Conservation (phyloP, 1,140 invertebrate species). For the Thaumetopoea pityocampa region DNA sequence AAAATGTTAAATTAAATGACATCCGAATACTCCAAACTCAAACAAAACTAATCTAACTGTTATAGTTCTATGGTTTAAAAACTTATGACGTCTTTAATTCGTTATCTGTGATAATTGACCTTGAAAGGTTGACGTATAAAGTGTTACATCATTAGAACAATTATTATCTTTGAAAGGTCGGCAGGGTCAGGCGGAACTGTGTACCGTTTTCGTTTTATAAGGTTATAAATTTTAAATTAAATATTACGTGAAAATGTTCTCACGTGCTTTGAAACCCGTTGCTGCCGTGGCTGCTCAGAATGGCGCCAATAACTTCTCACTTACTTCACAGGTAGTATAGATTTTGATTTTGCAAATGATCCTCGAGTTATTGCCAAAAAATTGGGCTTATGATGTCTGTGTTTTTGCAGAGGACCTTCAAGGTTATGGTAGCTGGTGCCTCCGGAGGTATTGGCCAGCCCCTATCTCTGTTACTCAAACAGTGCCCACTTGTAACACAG, state of each 20-base stretch:
- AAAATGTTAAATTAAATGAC: too few species aligned
- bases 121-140: not conserved
- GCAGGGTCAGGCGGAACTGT: constrained; percentile 50
- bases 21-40: too few species aligned
- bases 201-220: constrained; percentile 24
- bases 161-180: constrained; percentile 65
- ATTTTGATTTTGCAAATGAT: constrained; percentile 5
- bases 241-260: constrained; percentile 70
- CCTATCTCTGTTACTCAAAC: constrained; percentile 95
- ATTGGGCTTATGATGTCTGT: not conserved
- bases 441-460: constrained; percentile 99
- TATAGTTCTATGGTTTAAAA: too few species aligned
- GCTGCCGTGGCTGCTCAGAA: constrained; percentile 59
- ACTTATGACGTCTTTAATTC: constrained; percentile 2
- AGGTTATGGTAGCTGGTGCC: constrained; percentile 97
- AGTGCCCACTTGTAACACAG: constrained; percentile 88
- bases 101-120: not conserved
- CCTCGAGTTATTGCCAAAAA: not conserved
- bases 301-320: constrained; percentile 75
- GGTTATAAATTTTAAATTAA: constrained; percentile 28
- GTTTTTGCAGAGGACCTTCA: constrained; percentile 80
- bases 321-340: constrained; percentile 71
- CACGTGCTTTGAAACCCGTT: constrained; percentile 71
- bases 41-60: not conserved
- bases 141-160: constrained; percentile 50